Percentiles rank a stretch among this genome's conserved stretches.
Conservation (phyloP, 2,113 vertebrate genomes). For the Sinocyclocheilus anshuiensis region DNA sequence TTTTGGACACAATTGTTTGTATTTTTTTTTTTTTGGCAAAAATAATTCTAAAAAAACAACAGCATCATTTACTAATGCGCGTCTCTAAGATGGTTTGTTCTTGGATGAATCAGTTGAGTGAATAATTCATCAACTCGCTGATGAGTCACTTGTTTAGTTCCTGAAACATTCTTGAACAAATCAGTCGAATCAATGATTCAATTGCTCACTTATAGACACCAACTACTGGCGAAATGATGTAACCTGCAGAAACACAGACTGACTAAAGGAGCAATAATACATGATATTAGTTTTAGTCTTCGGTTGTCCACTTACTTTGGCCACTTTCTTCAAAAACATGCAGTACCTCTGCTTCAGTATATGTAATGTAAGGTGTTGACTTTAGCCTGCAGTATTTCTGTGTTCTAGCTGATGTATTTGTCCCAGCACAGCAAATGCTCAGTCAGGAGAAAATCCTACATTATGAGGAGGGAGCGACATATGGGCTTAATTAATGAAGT, state of each 20-base stretch:
- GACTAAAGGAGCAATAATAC: background rate
- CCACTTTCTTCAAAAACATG: background rate
- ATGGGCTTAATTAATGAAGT: slow-evolving; percentile 54
- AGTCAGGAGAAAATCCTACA: slow-evolving; percentile 35
- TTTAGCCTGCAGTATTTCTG: slow-evolving; percentile 10
- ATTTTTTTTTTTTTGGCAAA: background rate
- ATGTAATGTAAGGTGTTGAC: slow-evolving; percentile 3
- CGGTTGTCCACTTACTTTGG: background rate
- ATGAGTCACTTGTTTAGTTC: background rate
- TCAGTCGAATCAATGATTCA: background rate
- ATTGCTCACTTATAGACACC: background rate
- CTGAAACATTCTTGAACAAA: background rate
- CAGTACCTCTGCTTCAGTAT: background rate
- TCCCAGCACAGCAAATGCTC: slow-evolving; percentile 35
- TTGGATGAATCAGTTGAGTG: background rate
- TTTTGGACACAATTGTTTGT: background rate
- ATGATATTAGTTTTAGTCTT: background rate
- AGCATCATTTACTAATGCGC: background rate
- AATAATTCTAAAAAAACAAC: background rate
- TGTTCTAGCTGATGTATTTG: background rate
- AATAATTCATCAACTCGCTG: background rate
- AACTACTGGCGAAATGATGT: too few species aligned
- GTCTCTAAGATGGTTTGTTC: background rate
- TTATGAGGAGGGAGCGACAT: slow-evolving; percentile 42
- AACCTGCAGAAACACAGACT: background rate